These are phyloP conservation scores for Hylomyscus alleni DNA, from an alignment of 2,797 vertebrate species.

Conservation along the genomic window DNA sequence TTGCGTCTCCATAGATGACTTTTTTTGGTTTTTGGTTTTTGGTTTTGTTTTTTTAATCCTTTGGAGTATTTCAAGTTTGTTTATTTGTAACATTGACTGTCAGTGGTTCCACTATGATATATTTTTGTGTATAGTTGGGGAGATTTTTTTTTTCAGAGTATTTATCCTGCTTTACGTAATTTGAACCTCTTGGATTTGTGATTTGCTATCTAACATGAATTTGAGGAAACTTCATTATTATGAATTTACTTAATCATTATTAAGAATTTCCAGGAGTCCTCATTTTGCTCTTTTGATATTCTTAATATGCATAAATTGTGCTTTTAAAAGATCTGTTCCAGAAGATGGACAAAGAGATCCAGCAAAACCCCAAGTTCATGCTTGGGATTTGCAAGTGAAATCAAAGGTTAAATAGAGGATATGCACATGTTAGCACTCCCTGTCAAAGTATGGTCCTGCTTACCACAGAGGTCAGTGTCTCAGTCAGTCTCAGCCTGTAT, in stretches of 20 bases:
- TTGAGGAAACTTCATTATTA: constrained; percentile 20
- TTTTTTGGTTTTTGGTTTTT: too few relatives aligned
- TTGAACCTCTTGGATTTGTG: neutral
- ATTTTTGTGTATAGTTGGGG: neutral
- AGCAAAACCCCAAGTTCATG: neutral
- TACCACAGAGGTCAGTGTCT: neutral
- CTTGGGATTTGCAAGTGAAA: neutral
- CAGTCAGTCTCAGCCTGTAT: neutral
- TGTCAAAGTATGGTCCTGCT: neutral
- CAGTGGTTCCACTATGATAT: neutral
- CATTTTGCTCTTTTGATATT: neutral
- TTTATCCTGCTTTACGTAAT: neutral
- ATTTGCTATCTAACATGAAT: neutral
- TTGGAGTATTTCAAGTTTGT: constrained; percentile 4
- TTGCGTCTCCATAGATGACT: neutral
- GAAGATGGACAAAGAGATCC: neutral
- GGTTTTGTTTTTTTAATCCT: neutral
- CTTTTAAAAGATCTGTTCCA: neutral
- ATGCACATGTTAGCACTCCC: neutral
- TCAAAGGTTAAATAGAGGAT: neutral
- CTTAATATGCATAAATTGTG: neutral
- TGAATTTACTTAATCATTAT: neutral
- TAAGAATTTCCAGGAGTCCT: neutral
- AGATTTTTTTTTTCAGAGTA: neutral
- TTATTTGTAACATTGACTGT: neutral